Percentiles rank a stretch among this genome's conserved stretches.
phyloP scores from a whole-genome alignment of 2,113 vertebrate species.

The Mus musculus region GRCm39 chr9:102121501-102122000 shows the following conservation, averaged over 20 bases:
- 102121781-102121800: neutral
- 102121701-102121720: constrained; percentile 35
- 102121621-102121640: neutral
- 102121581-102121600: neutral
- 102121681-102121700: neutral
- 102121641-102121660: neutral
- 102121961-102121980: neutral
- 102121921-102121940: neutral
- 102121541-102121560: neutral
- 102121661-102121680: neutral
- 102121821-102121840: neutral
- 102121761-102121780: neutral
- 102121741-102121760: neutral
- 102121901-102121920: neutral
- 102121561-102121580: neutral
- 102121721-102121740: neutral
- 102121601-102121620: constrained; percentile 9
- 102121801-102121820: neutral
- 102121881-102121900: neutral
- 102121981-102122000: neutral
- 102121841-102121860: neutral
- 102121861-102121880: neutral
- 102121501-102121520: neutral
- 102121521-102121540: neutral
- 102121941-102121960: neutral